Evolutionary conservation across 1,140 invertebrate genomes (phyloP).

Genomic region (Plodia interpunctella): DNA sequence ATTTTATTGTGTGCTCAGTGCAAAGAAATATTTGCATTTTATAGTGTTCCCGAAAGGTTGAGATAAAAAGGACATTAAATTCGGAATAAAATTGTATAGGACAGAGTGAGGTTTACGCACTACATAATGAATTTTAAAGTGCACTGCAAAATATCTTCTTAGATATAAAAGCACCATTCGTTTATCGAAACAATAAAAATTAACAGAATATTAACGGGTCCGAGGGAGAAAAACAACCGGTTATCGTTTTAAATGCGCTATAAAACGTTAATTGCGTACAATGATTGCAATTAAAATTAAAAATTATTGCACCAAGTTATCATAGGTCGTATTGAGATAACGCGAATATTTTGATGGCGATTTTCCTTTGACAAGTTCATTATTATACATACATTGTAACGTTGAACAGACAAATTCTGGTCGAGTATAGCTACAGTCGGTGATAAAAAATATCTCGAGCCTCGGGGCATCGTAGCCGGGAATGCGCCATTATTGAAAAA

Average conservation of each 20-base stretch:
- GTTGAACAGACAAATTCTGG: too few relatives aligned
- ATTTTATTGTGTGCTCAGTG: too few relatives aligned
- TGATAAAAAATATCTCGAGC: too few relatives aligned
- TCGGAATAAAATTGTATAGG: constrained; percentile 44
- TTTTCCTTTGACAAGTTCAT: background rate
- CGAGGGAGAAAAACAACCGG: constrained; percentile 11
- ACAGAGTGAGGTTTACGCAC: constrained; percentile 21
- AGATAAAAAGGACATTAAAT: constrained; percentile 28
- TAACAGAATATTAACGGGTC: constrained; percentile 23
- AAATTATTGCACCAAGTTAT: constrained; percentile 27
- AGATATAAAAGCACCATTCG: constrained; percentile 4
- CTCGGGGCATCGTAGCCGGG: too few relatives aligned
- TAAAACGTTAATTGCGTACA: constrained; percentile 27
- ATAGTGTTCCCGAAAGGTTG: too few relatives aligned
- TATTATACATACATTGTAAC: too few relatives aligned
- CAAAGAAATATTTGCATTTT: too few relatives aligned
- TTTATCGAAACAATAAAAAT: constrained; percentile 30
- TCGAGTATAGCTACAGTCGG: too few relatives aligned
- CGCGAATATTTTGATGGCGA: background rate
- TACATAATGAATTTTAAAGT: background rate
- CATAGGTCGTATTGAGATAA: constrained; percentile 12
- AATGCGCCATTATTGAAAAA: too few relatives aligned
- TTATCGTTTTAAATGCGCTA: constrained; percentile 23
- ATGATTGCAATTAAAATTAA: constrained; percentile 34
- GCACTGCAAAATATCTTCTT: background rate